These are phyloP conservation scores for Zeugodacus cucurbitae DNA, from an alignment of 1,140 invertebrate species.

Conservation along the genomic window DNA sequence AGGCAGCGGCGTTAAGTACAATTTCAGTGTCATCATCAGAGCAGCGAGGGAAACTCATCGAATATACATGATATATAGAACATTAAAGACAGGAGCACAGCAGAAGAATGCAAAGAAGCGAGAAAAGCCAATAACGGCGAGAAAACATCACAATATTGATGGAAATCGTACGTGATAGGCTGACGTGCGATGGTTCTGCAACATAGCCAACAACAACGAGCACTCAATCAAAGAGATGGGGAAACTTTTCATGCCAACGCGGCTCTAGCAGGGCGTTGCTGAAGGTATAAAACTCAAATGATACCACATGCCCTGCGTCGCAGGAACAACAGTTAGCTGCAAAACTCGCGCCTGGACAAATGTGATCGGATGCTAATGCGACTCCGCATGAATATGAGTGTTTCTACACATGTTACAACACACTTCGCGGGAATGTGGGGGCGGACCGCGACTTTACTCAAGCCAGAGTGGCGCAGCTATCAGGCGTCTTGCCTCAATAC, in stretches of 20 bases:
- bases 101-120: not conserved
- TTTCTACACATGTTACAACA: not conserved
- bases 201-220: not conserved
- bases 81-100: not conserved
- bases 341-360: not conserved
- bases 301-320: not conserved
- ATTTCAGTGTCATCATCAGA: not conserved
- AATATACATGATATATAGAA: not conserved
- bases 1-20: not conserved
- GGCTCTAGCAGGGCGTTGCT: not conserved
- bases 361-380: not conserved
- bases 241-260: not conserved
- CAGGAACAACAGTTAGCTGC: not conserved
- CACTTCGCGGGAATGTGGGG: not conserved
- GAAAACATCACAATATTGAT: constrained; percentile 47
- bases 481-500: not conserved
- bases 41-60: not conserved
- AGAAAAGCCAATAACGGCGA: not conserved
- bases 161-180: constrained; percentile 47
- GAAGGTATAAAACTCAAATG: not conserved
- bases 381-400: not conserved
- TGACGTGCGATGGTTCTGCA: not conserved
- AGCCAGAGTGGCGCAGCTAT: not conserved
- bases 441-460: not conserved
- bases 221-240: not conserved